These are phyloP conservation scores for Pteria penguin DNA, from an alignment of 2,888 invertebrate genomes.

Conservation along the genomic window DNA sequence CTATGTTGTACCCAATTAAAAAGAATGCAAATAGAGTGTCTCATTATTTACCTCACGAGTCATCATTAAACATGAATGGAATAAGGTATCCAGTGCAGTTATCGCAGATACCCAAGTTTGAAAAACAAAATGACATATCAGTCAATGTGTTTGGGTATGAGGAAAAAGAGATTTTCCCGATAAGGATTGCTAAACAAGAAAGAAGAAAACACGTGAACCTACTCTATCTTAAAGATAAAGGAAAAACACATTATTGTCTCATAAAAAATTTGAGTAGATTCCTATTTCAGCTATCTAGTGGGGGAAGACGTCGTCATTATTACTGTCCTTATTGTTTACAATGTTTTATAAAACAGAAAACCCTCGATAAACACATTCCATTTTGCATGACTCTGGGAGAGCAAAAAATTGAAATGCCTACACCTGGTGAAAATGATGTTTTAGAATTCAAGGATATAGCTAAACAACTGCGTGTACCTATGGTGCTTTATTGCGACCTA, in stretches of 20 bases:
- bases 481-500: too few relatives aligned
- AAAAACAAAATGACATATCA: slow-evolving; percentile 46
- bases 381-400: too few relatives aligned
- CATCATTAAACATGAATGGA: slow-evolving; percentile 37
- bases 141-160: slow-evolving; percentile 49
- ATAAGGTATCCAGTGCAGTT: slow-evolving; percentile 40
- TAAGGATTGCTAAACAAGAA: slow-evolving; percentile 35
- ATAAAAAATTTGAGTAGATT: slow-evolving; percentile 48
- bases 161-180: slow-evolving; percentile 38
- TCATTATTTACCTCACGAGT: slow-evolving; percentile 29
- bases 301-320: neutral
- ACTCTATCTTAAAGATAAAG: slow-evolving; percentile 33
- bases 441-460: slow-evolving; percentile 44
- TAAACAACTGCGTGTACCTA: too few relatives aligned
- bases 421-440: slow-evolving; percentile 37
- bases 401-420: slow-evolving; percentile 43
- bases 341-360: too few relatives aligned
- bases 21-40: slow-evolving; percentile 12
- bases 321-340: too few relatives aligned
- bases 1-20: slow-evolving; percentile 12
- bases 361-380: too few relatives aligned
- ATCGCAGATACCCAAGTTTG: slow-evolving; percentile 38
- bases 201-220: slow-evolving; percentile 42
- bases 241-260: slow-evolving; percentile 45
- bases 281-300: slow-evolving; percentile 33